Conservation (phyloP, 30 jellyfish, hydroid and myxozoan genomes). For the Euphysa ruthae region DNA sequence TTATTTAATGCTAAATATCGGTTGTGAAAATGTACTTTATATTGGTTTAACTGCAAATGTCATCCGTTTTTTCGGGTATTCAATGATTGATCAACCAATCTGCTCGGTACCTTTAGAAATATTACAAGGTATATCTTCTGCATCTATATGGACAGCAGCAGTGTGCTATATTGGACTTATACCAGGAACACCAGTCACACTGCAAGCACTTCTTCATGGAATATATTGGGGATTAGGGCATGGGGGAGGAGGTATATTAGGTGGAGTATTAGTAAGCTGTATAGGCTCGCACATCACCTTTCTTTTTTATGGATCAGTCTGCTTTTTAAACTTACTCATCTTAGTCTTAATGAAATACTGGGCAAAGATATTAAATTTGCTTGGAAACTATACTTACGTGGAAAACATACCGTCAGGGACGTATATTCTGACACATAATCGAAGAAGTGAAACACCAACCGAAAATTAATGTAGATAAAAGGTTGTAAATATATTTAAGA, state of each 20-base stretch:
- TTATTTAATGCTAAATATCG: conserved; percentile 65
- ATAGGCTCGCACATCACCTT: conserved; percentile 82
- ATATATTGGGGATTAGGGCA: conserved; percentile 97
- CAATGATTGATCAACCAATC: conserved; percentile 68
- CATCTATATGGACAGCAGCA: conserved; percentile 96
- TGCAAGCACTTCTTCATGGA: conserved; percentile 95
- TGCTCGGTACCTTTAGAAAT: conserved; percentile 62
- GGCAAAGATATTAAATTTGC: conserved; percentile 57
- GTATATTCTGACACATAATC: conserved; percentile 42
- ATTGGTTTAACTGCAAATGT: conserved; percentile 79
- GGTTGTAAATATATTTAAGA: too few species aligned
- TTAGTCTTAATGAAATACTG: conserved; percentile 61
- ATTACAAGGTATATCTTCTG: conserved; percentile 92
- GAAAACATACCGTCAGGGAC: conserved; percentile 96
- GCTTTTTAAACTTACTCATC: conserved; percentile 45
- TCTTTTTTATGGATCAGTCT: conserved; percentile 57
- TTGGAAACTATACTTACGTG: conserved; percentile 81
- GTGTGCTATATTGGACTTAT: conserved; percentile 83
- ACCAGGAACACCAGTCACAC: conserved; percentile 95
- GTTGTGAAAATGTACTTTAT: conserved; percentile 87
- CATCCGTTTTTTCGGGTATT: conserved; percentile 79
- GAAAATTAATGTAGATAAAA: too few species aligned
- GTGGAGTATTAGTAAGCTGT: conserved; percentile 77
- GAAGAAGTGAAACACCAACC: background rate
- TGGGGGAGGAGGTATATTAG: conserved; percentile 98